Percentiles rank a stretch among this genome's conserved stretches.
Conservation (phyloP, 2,888 invertebrate species). For the Himalopsyche anomala region DNA sequence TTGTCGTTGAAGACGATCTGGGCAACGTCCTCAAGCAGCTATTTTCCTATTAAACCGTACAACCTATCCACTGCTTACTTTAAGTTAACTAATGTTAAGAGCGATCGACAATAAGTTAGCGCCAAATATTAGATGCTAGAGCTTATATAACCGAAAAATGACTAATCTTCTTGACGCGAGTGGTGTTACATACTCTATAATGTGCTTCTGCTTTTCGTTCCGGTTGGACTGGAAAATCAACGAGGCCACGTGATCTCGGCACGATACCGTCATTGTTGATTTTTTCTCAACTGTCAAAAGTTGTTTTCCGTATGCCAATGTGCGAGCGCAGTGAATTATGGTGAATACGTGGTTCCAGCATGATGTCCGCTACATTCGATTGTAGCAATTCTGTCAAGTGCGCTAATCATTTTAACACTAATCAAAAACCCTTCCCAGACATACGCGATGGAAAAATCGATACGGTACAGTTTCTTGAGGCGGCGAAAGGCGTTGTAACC, state of each 20-base stretch:
- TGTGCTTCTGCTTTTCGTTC: conserved; percentile 52
- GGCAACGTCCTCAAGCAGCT: conserved; percentile 83
- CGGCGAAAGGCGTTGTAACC: conserved; percentile 79
- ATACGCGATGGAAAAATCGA: conserved; percentile 78
- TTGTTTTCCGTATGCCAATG: conserved; percentile 42
- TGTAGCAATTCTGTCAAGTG: conserved; percentile 43
- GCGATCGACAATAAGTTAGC: conserved; percentile 65
- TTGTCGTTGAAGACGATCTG: conserved; percentile 82
- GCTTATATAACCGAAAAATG: conserved; percentile 58
- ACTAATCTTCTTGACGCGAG: conserved; percentile 41
- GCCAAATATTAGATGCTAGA: conserved; percentile 63
- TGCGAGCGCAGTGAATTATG: background rate
- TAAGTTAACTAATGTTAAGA: conserved; percentile 60
- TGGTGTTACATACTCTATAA: conserved; percentile 33
- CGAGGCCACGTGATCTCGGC: conserved; percentile 46
- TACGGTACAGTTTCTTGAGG: conserved; percentile 79
- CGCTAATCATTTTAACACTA: conserved; percentile 62
- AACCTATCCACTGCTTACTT: conserved; percentile 63
- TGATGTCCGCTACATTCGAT: conserved; percentile 32
- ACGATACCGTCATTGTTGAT: background rate
- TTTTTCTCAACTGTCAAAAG: conserved; percentile 20
- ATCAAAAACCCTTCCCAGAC: conserved; percentile 74
- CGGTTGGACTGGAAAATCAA: conserved; percentile 15
- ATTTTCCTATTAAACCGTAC: conserved; percentile 74
- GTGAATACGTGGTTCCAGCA: conserved; percentile 11